Conservation (phyloP, 1,140 invertebrate species). For the Cydia fagiglandana region DNA sequence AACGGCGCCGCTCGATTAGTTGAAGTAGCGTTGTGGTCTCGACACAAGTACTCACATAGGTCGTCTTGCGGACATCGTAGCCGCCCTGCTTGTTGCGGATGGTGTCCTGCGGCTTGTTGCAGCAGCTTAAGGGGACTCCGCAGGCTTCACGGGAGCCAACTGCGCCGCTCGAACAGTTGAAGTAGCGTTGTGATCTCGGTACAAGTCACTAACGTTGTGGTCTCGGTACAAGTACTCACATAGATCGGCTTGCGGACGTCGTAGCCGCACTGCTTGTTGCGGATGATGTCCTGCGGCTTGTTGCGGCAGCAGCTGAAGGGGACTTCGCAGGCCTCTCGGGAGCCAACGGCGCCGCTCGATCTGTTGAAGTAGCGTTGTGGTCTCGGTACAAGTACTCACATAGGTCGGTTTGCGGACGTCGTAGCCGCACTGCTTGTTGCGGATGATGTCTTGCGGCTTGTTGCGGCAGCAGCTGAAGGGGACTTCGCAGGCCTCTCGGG, state of each 20-base stretch:
- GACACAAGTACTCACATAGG: conserved; percentile 87
- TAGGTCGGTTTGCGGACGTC: conserved; percentile 93
- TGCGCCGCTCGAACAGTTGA: conserved; percentile 83
- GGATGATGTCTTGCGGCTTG: conserved; percentile 85
- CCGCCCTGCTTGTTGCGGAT: conserved; percentile 86
- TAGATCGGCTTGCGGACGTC: conserved; percentile 93
- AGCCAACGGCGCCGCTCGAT: too few species aligned
- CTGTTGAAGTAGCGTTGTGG: too few species aligned
- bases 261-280: conserved; percentile 83
- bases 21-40: too few species aligned
- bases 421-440: conserved; percentile 84
- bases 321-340: too few species aligned
- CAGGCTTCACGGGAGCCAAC: conserved; percentile 83
- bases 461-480: conserved; percentile 90
- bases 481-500: conserved; percentile 94
- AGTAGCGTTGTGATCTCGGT: not conserved
- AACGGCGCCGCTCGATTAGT: too few species aligned
- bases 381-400: conserved; percentile 82
- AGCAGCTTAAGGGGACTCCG: not conserved
- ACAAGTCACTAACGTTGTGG: conserved; percentile 27
- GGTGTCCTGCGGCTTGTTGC: not conserved
- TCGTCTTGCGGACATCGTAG: conserved; percentile 92
- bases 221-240: conserved; percentile 82
- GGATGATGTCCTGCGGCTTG: conserved; percentile 85
- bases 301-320: conserved; percentile 91